phyloP scores from a whole-genome alignment of 1,140 invertebrate genomes.

The silkworm (Bombyx mori) region ASM3026992v2 NC_085109.1:1217001-1217500 shows the following conservation, averaged over 20 bases:
- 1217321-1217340: conserved; percentile 38
- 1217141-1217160: no score
- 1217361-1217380: conserved; percentile 24
- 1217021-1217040: no score
- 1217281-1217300: conserved; percentile 32
- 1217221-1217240: conserved; percentile 9
- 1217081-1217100: no score
- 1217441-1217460: background rate
- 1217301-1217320: conserved; percentile 20
- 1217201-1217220: no score
- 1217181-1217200: no score
- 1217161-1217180: no score
- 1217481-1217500: no score
- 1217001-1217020: no score
- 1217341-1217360: conserved; percentile 26
- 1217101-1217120: no score
- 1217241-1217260: conserved; percentile 12
- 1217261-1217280: conserved; percentile 15
- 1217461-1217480: background rate
- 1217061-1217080: no score
- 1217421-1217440: background rate
- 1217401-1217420: conserved; percentile 11
- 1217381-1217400: conserved; percentile 42
- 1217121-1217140: no score
- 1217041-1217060: no score